Evolutionary conservation across 1,140 invertebrate genomes (phyloP).

Genomic region (Myzus persicae): DNA sequence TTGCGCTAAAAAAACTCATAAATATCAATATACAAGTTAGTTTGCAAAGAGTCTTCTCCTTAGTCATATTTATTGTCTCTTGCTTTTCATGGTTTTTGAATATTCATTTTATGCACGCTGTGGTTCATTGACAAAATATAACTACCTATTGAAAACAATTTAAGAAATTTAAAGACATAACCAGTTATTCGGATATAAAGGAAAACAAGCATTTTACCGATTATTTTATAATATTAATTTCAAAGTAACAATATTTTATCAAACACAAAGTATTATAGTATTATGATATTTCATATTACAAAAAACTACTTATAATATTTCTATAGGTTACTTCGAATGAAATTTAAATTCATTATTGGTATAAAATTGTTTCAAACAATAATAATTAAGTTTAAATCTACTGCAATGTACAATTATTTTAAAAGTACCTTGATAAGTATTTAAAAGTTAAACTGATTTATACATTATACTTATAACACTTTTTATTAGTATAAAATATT

Average conservation of each 20-base stretch:
- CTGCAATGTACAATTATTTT: neutral
- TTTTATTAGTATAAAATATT: neutral
- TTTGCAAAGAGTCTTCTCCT: neutral
- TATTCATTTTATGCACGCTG: neutral
- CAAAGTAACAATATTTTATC: neutral
- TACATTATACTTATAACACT: no score
- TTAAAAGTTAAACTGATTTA: neutral
- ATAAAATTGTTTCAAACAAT: neutral
- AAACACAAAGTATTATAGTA: no score
- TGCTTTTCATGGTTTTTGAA: neutral
- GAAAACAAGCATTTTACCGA: neutral
- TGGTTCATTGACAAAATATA: neutral
- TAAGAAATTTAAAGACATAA: neutral
- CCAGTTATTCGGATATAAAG: neutral
- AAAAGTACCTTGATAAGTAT: neutral
- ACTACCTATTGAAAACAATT: neutral
- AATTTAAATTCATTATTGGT: neutral
- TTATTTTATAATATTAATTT: no score
- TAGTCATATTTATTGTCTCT: neutral
- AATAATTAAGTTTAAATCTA: neutral
- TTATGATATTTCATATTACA: neutral
- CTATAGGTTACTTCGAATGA: neutral
- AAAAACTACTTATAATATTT: neutral
- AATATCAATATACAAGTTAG: slow-evolving; percentile 41
- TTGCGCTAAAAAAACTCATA: neutral